Base-by-base conservation (phyloP, 2,113 vertebrate genomes). In the Alces alces region DNA sequence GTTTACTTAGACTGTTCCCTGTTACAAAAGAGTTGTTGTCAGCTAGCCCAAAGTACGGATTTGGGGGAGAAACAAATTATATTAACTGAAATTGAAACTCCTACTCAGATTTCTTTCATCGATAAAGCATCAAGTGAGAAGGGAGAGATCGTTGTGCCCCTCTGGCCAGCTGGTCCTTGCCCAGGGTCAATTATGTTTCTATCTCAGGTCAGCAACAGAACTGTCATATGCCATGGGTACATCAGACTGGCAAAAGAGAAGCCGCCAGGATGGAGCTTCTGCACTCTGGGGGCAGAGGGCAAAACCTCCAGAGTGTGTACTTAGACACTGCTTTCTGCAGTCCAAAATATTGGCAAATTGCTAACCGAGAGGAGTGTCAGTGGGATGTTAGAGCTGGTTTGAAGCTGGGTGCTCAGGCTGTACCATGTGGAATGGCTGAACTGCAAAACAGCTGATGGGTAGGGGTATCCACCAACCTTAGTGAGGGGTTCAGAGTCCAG, bases 131-230 rank as follows among this genome's bases (percentile, higher is more conserved):
- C 99, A 5, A 99, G 99, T 84, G 99, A 99, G 99, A 99, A 99
- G 95, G 99, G 99, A 99, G 99, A 99, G 43, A 28, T 99, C 17
- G 98, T 99, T 60, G 99, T 99, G 97, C 99, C 99, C 10, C 98
- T 99, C 84, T 99, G 99, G 12, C 98, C 99, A 61, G 99, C 99
- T 54, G 99, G 99, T 82, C 99, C 99, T 97, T 99, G 99, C 97
- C 99, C 99, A 13, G 99, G 99, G 98, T 99, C 99, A 19, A 99
- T 99, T 93, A 99, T 99, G 99, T 99, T 99, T 99, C 98, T 99
- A 93, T 99, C 99, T 97, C 99, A 99, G 98, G 99, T 99, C 30
- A 96, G 92, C 66, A 99, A 98, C 14, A 99, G 99, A 83, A 99
- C 99, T 3, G 99, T 99, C 70, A 28, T 99, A 99, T n/a, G n/a